Base-by-base conservation (phyloP, 2,888 invertebrate genomes). In the Kuschelorhynchus macadamiae region DNA sequence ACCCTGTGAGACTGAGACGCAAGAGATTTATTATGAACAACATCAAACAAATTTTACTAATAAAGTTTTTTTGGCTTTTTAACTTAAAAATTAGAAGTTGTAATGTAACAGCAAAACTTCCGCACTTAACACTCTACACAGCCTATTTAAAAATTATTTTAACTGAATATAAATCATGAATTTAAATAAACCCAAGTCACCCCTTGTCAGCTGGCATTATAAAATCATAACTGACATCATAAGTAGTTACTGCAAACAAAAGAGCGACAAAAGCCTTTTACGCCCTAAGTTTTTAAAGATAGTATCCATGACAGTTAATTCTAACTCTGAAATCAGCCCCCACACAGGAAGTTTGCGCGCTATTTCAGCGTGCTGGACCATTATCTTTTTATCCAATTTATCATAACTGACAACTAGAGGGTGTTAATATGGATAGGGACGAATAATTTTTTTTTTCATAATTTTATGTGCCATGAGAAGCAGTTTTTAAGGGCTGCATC, bases 221-320 rank as follows among this genome's bases (percentile, higher is more conserved):
- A 76, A 76, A 81, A 79, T 80, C 79, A 79, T 79, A 78, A 76
- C 76, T 70, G 59, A 73, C 72, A 73, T 78, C 77, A 59, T 77
- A 78, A 79, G 78, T 78, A 80, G 80, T 80, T 78, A 71, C 69
- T 59, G 71, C 75, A 75, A 77, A 80, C 80, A 80, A 80, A 78
- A 76, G 73, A 76, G 53, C 64, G 55, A 69, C 64, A 65, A 64
- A 52, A 36, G 55, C 60, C 64, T 69, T 69, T 64, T 36, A 80
- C 80, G 78, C 79, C 80, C 80, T 75, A 74, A 77, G 77, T 77
- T 76, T 79, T 78, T 78, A 79, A 79, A 81, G 77, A 72, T 77
- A 72, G 79, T 82, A 82, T 82, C 81, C 80, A 81, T 82, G 80
- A 79, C 82, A 81, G 81, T 81, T 82, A 82, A 82, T 81, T 78